A percentile compares a stretch with the other conserved stretches of the same genome.
These are phyloP conservation scores for Acanthornis magna DNA, from an alignment of 2,797 vertebrate genomes.

Conservation along the genomic window DNA sequence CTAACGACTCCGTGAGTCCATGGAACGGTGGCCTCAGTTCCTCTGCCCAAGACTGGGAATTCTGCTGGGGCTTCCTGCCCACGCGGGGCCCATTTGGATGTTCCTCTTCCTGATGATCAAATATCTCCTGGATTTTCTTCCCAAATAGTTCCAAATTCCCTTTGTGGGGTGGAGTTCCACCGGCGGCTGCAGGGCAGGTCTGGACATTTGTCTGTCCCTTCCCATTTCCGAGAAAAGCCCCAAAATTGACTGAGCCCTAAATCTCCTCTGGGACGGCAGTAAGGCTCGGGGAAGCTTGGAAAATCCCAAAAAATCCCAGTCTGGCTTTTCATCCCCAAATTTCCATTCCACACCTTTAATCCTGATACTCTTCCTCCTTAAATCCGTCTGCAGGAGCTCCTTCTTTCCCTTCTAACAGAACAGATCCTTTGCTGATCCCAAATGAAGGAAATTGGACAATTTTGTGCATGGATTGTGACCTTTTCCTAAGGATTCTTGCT, in stretches of 20 bases:
- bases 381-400: background rate
- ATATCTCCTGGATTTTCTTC: background rate
- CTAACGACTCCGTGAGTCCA: background rate
- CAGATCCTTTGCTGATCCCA: background rate
- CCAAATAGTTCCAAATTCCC: rapidly evolving
- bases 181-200: background rate
- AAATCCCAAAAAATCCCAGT: background rate
- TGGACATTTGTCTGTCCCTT: background rate
- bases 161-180: background rate
- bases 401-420: background rate
- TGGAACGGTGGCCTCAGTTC: background rate
- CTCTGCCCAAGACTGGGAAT: background rate
- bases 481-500: background rate
- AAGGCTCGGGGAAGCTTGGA: background rate
- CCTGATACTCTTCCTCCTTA: background rate
- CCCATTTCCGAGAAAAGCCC: background rate
- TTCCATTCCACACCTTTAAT: background rate
- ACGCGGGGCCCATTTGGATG: rapidly evolving
- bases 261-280: background rate
- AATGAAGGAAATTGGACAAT: background rate
- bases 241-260: background rate
- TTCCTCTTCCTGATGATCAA: background rate
- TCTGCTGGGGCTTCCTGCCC: background rate
- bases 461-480: background rate
- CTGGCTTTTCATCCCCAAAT: background rate